Evolutionary conservation across 2,888 invertebrate genomes (phyloP).

Genomic region (Glomeris marginata): DNA sequence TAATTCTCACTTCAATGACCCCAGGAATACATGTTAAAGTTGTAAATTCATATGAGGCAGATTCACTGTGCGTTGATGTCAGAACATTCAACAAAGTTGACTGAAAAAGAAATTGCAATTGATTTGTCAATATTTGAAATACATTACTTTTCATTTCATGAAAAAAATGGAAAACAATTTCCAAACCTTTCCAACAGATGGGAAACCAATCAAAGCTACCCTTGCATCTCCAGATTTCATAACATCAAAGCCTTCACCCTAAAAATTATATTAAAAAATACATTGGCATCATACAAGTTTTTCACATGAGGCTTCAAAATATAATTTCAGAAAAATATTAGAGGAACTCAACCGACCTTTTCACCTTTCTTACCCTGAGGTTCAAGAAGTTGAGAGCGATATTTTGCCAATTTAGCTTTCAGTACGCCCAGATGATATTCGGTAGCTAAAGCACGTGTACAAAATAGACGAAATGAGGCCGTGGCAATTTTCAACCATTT

Average conservation of each 20-base stretch:
- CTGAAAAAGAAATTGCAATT: conserved; percentile 33
- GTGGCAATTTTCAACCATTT: neutral
- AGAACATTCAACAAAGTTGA: conserved; percentile 89
- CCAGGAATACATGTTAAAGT: conserved; percentile 98
- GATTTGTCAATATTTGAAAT: neutral
- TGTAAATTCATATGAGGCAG: conserved; percentile 96
- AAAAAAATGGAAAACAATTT: too few species aligned
- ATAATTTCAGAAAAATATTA: neutral
- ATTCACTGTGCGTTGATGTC: conserved; percentile 92
- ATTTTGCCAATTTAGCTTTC: conserved; percentile 93
- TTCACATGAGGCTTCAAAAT: too few species aligned
- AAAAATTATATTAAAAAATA: conserved; percentile 12
- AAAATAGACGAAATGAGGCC: neutral
- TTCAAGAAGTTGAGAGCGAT: conserved; percentile 83
- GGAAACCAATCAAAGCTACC: conserved; percentile 95
- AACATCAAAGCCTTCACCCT: conserved; percentile 84
- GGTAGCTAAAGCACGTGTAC: conserved; percentile 54
- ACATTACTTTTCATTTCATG: too few species aligned
- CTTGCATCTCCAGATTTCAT: conserved; percentile 98
- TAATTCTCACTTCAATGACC: conserved; percentile 56
- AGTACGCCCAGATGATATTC: conserved; percentile 96
- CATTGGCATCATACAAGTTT: conserved; percentile 16
- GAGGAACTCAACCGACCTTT: conserved; percentile 44
- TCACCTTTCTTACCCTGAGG: conserved; percentile 78
- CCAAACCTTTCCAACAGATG: conserved; percentile 95